Evolutionary conservation across 2,888 invertebrate species (phyloP), one percentile per base, ranked within the genome.

Genomic region (Drosophila helvetica): DNA sequence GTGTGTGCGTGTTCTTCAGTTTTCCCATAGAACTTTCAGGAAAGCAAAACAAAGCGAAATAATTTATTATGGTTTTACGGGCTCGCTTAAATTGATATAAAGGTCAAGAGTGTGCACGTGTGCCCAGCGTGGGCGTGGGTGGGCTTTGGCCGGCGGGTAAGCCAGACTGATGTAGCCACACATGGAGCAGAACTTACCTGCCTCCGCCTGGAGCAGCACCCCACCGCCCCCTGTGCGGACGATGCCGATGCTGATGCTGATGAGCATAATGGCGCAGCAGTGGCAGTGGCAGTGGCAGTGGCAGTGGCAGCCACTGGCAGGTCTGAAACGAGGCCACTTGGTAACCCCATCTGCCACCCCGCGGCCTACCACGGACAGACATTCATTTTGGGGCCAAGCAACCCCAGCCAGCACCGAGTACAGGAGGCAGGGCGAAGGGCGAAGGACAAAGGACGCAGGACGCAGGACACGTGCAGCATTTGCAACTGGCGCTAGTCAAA

Each of bases 51-150:
- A 73, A 76, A 70, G 45, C 67, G 66, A 58, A 62, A 69, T 79
- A 72, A 79, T 81, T 79, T 84, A 72, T 81, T 79, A 75, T 75
- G 75, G 81, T 42, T 77, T 72, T 67, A 72, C 61, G 77, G 75
- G 55, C 46, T 60, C 75, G 75, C 85, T 82, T 62, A 78, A 33
- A 82, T 85, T 85, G 78, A 79, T 85, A 79, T 81, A 73, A 85
- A 85, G 82, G 82, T 82, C 82, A 84, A 77, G 77, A 74, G 79
- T 72, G 54, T 19, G 52, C 59, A 43, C 43, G 57, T 60, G 67
- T 64, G 63, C 30, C 18, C 47, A 47, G 42, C 56, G 43, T 58
- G 58, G 18, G 42, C 56, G 43, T 58, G 58, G 18, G 57, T 63
- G 30, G 8, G 7, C 30, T 30, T 12, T 30, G 30, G 30, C 30